A percentile compares a stretch with the other conserved stretches of the same genome.
These are phyloP conservation scores for Odontamblyopus rebecca DNA, from an alignment of 2,797 vertebrate genomes.

Conservation along the genomic window DNA sequence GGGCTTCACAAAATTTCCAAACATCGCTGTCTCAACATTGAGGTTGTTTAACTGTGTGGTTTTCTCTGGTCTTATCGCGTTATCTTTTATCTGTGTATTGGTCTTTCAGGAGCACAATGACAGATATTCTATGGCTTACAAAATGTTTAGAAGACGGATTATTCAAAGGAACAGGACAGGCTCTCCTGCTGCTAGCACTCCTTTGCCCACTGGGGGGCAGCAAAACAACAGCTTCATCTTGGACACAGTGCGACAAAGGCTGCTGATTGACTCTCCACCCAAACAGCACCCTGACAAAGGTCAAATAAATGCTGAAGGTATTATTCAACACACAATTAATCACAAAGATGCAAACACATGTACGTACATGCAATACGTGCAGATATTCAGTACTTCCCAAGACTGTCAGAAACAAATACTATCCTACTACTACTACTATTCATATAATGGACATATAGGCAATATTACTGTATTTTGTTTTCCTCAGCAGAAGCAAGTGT, in stretches of 20 bases:
- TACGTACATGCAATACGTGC: too few species aligned
- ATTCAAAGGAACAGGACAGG: constrained; percentile 28
- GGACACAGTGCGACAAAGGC: constrained; percentile 59
- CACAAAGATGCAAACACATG: neutral
- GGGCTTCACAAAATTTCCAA: too few species aligned
- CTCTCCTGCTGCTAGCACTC: constrained; percentile 64
- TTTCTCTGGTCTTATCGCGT: neutral
- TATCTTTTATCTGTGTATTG: constrained; percentile 5
- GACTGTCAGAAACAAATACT: too few species aligned
- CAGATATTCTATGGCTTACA: constrained; percentile 34
- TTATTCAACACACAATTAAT: neutral
- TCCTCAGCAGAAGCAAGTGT: constrained; percentile 1
- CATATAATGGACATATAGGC: neutral
- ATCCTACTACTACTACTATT: too few species aligned
- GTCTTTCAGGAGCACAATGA: constrained; percentile 34
- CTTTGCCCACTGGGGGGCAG: constrained; percentile 70
- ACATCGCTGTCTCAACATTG: neutral
- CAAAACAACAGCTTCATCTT: constrained; percentile 44
- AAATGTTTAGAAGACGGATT: constrained; percentile 64
- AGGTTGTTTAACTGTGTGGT: neutral
- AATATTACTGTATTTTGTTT: neutral
- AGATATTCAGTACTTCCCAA: too few species aligned
- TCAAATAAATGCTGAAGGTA: neutral
- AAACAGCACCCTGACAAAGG: constrained; percentile 8
- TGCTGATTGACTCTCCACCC: constrained; percentile 62